Conservation (phyloP, 1,140 invertebrate genomes). For the Drosophila nasuta region DNA sequence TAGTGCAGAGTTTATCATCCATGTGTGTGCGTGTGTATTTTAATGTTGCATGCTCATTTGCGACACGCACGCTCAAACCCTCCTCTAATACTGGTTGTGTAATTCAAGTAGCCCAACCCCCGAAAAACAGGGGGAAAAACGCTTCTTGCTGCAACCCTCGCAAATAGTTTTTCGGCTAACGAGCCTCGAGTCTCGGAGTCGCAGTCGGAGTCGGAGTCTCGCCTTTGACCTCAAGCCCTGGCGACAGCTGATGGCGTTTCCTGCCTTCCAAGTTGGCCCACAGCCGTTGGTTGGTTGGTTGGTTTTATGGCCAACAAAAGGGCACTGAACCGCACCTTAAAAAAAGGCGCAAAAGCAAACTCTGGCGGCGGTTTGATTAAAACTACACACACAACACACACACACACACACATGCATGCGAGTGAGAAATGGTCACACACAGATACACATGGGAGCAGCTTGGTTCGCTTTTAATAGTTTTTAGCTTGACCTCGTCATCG, state of each 20-base stretch:
- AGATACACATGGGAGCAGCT: conserved; percentile 73
- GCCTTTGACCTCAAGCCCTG: background rate
- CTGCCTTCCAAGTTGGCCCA: conserved; percentile 51
- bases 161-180: conserved; percentile 41
- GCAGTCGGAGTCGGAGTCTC: background rate
- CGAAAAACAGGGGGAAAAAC: conserved; percentile 26
- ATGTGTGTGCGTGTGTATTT: conserved; percentile 23
- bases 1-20: background rate
- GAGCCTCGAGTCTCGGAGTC: conserved; percentile 32
- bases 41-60: conserved; percentile 77
- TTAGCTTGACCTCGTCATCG: conserved; percentile 80
- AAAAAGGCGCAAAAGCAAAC: conserved; percentile 79
- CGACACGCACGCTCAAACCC: conserved; percentile 16
- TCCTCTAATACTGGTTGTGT: conserved; percentile 54
- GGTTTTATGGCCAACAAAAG: conserved; percentile 79
- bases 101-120: conserved; percentile 58
- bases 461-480: conserved; percentile 74
- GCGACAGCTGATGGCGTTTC: conserved; percentile 77
- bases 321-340: conserved; percentile 82
- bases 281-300: conserved; percentile 50
- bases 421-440: conserved; percentile 77
- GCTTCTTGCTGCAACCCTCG: conserved; percentile 65
- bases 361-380: conserved; percentile 79
- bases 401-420: conserved; percentile 20
- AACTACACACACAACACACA: conserved; percentile 57